Evolutionary conservation across 2,888 invertebrate genomes (phyloP).

Genomic region (Apomyelois bistriatella): DNA sequence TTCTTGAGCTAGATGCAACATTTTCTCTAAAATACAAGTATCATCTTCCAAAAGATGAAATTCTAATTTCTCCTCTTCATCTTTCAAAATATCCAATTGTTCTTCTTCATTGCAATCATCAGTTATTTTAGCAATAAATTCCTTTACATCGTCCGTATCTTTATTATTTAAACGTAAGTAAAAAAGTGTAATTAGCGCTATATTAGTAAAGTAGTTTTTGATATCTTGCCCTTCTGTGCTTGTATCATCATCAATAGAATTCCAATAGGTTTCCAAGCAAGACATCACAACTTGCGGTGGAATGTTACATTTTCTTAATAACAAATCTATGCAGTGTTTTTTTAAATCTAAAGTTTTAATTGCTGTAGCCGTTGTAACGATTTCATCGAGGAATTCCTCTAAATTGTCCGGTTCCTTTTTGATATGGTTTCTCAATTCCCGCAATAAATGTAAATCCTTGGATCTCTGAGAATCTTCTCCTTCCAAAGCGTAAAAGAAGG

Average conservation of each 20-base stretch:
- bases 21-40: conserved; percentile 81
- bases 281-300: conserved; percentile 80
- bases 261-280: conserved; percentile 72
- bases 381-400: conserved; percentile 74
- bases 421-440: conserved; percentile 85
- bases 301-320: conserved; percentile 82
- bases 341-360: conserved; percentile 86
- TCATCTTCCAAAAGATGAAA: conserved; percentile 77
- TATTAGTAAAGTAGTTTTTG: conserved; percentile 54
- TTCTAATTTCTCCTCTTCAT: conserved; percentile 10
- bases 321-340: conserved; percentile 85
- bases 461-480: conserved; percentile 93
- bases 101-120: conserved; percentile 29
- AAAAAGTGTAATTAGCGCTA: conserved; percentile 54
- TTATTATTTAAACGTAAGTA: conserved; percentile 56
- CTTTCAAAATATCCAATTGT: not conserved
- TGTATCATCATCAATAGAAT: conserved; percentile 37
- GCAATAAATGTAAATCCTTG: conserved; percentile 91
- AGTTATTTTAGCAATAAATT: conserved; percentile 44
- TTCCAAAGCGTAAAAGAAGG: conserved; percentile 94
- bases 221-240: conserved; percentile 40
- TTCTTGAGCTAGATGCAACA: conserved; percentile 80
- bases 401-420: conserved; percentile 76
- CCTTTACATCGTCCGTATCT: conserved; percentile 49
- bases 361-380: conserved; percentile 79